These are phyloP conservation scores for Menura novaehollandiae DNA, from an alignment of 2,113 vertebrate genomes.

Conservation along the genomic window DNA sequence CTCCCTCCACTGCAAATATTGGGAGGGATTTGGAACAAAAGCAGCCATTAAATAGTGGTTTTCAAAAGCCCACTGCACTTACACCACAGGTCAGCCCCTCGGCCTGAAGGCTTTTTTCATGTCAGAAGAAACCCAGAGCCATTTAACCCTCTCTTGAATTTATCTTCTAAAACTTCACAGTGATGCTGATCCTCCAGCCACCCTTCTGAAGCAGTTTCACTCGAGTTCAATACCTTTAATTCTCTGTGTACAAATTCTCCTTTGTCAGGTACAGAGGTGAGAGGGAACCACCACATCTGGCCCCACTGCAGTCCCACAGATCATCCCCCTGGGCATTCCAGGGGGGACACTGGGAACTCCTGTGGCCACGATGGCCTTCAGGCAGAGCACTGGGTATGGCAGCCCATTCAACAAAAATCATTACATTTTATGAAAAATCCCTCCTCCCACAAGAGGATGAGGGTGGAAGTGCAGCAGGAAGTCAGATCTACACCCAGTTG, in stretches of 20 bases:
- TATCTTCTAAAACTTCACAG: background rate
- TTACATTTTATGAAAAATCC: background rate
- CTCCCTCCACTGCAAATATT: conserved; percentile 15
- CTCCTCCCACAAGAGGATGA: no score
- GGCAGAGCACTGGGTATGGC: background rate
- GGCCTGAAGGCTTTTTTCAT: background rate
- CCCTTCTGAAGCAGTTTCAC: background rate
- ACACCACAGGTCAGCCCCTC: background rate
- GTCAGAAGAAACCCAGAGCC: background rate
- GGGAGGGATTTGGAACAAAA: conserved; percentile 8
- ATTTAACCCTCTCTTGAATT: background rate
- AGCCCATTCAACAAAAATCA: background rate
- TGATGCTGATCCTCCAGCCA: background rate
- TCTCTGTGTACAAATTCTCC: background rate
- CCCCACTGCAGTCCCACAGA: background rate
- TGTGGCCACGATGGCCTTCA: accelerated
- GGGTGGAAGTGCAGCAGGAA: background rate
- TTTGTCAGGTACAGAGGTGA: background rate
- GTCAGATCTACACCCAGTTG: background rate
- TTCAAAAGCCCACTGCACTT: background rate
- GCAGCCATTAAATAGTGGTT: background rate
- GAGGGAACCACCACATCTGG: background rate
- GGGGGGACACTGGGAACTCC: background rate
- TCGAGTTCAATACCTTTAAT: background rate
- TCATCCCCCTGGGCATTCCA: background rate